A percentile compares a stretch with the other conserved stretches of the same genome.
Evolutionary conservation across 1,140 invertebrate genomes (phyloP).

Genomic region (Pogonomyrmex barbatus): DNA sequence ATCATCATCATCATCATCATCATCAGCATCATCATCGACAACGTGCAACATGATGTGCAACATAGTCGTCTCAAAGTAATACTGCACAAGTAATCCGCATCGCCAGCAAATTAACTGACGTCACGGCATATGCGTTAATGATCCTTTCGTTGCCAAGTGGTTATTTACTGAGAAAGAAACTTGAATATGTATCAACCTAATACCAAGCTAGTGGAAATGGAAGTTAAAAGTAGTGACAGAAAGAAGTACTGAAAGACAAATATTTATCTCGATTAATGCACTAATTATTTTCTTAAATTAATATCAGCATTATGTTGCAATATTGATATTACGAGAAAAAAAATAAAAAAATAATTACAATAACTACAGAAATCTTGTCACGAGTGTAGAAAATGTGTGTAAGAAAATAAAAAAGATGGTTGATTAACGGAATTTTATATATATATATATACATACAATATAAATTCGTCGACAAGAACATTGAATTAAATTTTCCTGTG

Average conservation of each 20-base stretch:
- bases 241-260: not conserved
- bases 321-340: not conserved
- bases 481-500: not conserved
- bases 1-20: not conserved
- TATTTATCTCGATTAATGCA: not conserved
- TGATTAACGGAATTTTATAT: not conserved
- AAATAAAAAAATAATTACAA: not conserved
- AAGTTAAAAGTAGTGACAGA: not conserved
- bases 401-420: not conserved
- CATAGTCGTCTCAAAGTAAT: slow-evolving; percentile 6
- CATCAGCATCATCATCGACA: not conserved
- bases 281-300: not conserved
- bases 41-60: slow-evolving; percentile 1
- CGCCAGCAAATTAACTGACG: not conserved
- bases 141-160: not conserved
- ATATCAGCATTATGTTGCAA: not conserved
- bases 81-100: slow-evolving; percentile 17
- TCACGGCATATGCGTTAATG: slow-evolving; percentile 23
- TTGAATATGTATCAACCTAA: not conserved
- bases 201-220: too few species aligned
- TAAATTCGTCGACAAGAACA: not conserved
- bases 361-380: not conserved
- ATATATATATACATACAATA: too few species aligned
- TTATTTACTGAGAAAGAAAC: slow-evolving; percentile 3
- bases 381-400: not conserved